Percentiles rank a stretch among this genome's conserved stretches.
These are phyloP conservation scores for Hafferia zeledoni DNA, from an alignment of 2,797 vertebrate genomes.

Conservation along the genomic window DNA sequence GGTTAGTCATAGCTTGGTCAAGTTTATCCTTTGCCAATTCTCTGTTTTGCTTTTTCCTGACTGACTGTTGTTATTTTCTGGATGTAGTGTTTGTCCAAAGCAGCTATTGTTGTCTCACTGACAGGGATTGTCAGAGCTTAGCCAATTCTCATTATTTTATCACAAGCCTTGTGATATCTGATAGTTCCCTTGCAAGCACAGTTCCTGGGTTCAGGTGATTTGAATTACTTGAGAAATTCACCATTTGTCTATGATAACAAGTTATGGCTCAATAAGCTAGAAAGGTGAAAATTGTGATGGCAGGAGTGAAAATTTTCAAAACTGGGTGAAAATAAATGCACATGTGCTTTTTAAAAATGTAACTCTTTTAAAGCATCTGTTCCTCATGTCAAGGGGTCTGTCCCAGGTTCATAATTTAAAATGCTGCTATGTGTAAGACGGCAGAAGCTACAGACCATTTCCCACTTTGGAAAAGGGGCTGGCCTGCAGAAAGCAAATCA, in stretches of 20 bases:
- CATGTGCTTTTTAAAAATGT: neutral
- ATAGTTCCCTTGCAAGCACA: neutral
- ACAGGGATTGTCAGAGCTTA: neutral
- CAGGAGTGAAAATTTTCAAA: neutral
- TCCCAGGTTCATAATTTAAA: neutral
- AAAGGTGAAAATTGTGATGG: neutral
- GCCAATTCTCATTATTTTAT: conserved; percentile 7
- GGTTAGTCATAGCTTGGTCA: neutral
- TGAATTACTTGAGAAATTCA: conserved; percentile 5
- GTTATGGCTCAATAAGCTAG: neutral
- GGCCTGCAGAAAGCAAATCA: neutral
- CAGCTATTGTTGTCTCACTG: neutral
- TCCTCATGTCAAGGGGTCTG: neutral
- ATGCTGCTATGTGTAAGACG: neutral
- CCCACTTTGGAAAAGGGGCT: neutral
- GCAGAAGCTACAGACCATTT: neutral
- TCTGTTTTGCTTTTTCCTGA: neutral
- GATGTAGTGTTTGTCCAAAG: neutral
- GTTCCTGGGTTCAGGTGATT: neutral
- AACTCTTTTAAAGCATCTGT: neutral
- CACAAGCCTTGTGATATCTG: neutral
- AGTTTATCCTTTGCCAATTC: neutral
- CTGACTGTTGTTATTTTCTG: neutral
- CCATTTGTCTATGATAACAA: neutral
- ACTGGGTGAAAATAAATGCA: neutral